Percentiles rank a stretch among this genome's conserved stretches.
Conservation (phyloP, 2,888 invertebrate species). For the Hydriomena furcata region DNA sequence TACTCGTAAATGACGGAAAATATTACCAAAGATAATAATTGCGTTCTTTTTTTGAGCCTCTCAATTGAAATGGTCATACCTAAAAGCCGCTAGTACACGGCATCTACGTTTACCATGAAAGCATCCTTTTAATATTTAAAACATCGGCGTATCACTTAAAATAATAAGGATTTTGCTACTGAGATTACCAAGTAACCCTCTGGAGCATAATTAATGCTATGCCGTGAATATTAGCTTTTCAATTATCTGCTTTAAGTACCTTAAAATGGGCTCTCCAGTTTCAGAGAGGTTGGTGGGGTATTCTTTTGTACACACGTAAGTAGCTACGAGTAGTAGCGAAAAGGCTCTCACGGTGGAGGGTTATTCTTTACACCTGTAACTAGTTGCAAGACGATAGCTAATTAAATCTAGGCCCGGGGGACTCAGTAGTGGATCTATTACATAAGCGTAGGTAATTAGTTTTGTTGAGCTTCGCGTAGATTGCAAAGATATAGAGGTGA, state of each 20-base stretch:
- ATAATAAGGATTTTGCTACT: conserved; percentile 70
- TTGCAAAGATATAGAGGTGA: conserved; percentile 22
- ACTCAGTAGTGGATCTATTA: conserved; percentile 40
- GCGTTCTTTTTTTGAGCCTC: background rate
- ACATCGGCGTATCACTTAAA: conserved; percentile 63
- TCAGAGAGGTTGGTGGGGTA: conserved; percentile 37
- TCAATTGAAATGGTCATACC: no score
- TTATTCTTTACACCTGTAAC: conserved; percentile 61
- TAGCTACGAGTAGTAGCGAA: background rate
- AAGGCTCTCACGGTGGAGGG: conserved; percentile 10
- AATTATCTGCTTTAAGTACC: conserved; percentile 78
- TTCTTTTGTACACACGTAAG: conserved; percentile 13
- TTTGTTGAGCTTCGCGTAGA: conserved; percentile 27
- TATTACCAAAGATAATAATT: background rate
- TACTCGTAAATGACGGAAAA: background rate
- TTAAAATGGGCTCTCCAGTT: conserved; percentile 68
- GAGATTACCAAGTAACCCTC: conserved; percentile 67
- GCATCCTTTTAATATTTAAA: conserved; percentile 55
- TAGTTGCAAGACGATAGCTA: conserved; percentile 70
- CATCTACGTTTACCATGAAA: conserved; percentile 38
- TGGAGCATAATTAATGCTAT: conserved; percentile 77
- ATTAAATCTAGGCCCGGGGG: conserved; percentile 69
- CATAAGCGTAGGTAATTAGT: conserved; percentile 36
- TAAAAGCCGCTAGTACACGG: no score
- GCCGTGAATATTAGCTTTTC: conserved; percentile 80